Evolutionary conservation across 2,888 invertebrate species (phyloP), one percentile per base, ranked within the genome.

Genomic region (Molanna angustata): DNA sequence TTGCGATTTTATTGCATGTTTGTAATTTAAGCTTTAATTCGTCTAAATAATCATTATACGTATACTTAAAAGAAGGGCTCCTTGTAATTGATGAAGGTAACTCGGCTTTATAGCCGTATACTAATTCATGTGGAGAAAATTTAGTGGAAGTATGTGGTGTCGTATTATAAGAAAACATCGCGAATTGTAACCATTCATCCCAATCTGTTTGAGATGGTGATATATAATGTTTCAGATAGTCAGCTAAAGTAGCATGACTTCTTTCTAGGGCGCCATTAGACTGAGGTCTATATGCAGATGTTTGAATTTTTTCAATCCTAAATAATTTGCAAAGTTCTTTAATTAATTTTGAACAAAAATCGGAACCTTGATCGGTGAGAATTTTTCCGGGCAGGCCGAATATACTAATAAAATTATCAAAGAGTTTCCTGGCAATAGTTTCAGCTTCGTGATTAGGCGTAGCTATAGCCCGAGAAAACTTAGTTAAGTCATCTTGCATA

Each of bases 351-450:
- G 66, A 65, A 3, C 58, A 65, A 52, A 70, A 69, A 46, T 69
- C 63, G 6, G 64, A 61, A 2, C 67, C 70, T 62, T 67, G 65
- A 54, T 73, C 70, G 0, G 69, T 64, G 1, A 71, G 47, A 21
- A 69, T 61, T 4, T 48, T 48, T 57, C 65, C 63, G 1, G 69
- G 67, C 6, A 68, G 64, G 7, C 68, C 68, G 52, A 68, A 67
- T 2, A 63, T 44, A 3, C 65, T 61, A 11, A 67, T 65, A 33
- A 67, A 64, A 33, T 66, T 61, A 4, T 64, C 39, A 2, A 69
- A 52, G n/a, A n/a, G n/a, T 22, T 53, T 37, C 13, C 62, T 56
- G 3, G 66, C 67, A 13, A 68, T 61, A 1, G 64, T 66, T 58
- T 58, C 48, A 1, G 68, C 61, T 49, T 64, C 63, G 49, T 66